Evolutionary conservation across 2,888 invertebrate species (phyloP), one percentile per base, ranked within the genome.

Genomic region (Meloe dianella): DNA sequence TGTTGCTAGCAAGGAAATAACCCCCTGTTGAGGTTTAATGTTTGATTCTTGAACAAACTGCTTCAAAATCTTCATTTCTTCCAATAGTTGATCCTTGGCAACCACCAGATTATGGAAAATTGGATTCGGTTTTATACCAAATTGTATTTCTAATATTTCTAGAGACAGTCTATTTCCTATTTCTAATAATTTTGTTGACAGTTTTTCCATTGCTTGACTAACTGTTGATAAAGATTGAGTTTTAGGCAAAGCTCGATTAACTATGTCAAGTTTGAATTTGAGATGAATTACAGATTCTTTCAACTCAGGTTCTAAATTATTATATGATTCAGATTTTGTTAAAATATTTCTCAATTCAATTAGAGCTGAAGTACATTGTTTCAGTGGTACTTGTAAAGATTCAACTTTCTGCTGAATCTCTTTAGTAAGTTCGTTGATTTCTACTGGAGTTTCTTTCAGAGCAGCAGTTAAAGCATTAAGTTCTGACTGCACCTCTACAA

Each of bases 1-100:
- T 61, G 72, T 30, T 35, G 71, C 73, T 27, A 62, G 51, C 27
- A 75, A 22, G 14, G 68, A 63, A 22, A 74, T 51, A 9, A 73
- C 24, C 7, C 72, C 71, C 61, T 73, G 64, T 9, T 68, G 66
- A 17, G 65, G 57, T 27, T 41, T 58, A 6, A 58, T 58, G 8
- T 58, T 22, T 58, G 30, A 17, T 32, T 58, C 35, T 9, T 20
- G 12, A 7, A 58, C n/a, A n/a, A 32, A 24, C 30, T 10, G 6
- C 9, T 10, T 12, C 41, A 51, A 9, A 51, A 51, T 22, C 1
- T 51, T 51, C 22, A 64, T n/a, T 61, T 57, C 47, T 51, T 51
- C 38, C 47, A 61, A 51, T 51, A 14, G 58, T 17, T 61, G 20
- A 58, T 22, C 58, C 6, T 35, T 58, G 4, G 3, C 58, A 8